These are phyloP conservation scores for Oryzias melastigma DNA, from an alignment of 2,113 vertebrate genomes.

Conservation along the genomic window DNA sequence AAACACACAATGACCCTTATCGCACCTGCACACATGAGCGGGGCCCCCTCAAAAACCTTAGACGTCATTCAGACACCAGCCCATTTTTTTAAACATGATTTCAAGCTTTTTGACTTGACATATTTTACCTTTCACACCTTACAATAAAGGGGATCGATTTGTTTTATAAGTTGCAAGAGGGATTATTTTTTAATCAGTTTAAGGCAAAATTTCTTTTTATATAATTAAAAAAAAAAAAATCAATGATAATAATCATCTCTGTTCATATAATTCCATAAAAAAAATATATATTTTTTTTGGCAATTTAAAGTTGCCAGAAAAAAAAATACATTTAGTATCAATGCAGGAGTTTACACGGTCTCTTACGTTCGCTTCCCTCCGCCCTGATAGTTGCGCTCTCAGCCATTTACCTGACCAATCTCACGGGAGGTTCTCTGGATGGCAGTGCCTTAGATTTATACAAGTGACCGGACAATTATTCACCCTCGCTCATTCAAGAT, in stretches of 20 bases:
- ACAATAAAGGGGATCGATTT: too few relatives aligned
- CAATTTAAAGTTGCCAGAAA: too few relatives aligned
- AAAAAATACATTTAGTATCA: background rate
- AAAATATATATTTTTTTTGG: too few relatives aligned
- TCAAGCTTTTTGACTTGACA: too few relatives aligned
- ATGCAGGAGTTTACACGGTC: conserved; percentile 42
- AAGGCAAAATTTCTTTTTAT: too few relatives aligned
- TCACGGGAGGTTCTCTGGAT: conserved; percentile 53
- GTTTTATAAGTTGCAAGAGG: too few relatives aligned
- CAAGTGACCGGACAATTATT: conserved; percentile 61
- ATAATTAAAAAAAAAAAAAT: too few relatives aligned
- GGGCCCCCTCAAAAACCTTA: background rate
- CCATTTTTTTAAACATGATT: conserved; percentile 5
- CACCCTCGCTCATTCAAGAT: conserved; percentile 67
- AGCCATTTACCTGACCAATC: conserved; percentile 53
- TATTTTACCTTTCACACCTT: too few relatives aligned
- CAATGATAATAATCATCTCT: too few relatives aligned
- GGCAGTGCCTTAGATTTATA: conserved; percentile 74
- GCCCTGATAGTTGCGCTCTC: conserved; percentile 53
- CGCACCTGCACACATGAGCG: conserved; percentile 49
- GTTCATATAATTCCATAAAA: too few relatives aligned
- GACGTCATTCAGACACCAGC: conserved; percentile 57
- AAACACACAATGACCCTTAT: conserved; percentile 64
- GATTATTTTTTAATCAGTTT: too few relatives aligned
- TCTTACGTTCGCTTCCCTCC: conserved; percentile 37